A percentile compares a stretch with the other conserved stretches of the same genome.
These are phyloP conservation scores for Scortum barcoo DNA, from an alignment of 2,113 vertebrate species.

Conservation along the genomic window DNA sequence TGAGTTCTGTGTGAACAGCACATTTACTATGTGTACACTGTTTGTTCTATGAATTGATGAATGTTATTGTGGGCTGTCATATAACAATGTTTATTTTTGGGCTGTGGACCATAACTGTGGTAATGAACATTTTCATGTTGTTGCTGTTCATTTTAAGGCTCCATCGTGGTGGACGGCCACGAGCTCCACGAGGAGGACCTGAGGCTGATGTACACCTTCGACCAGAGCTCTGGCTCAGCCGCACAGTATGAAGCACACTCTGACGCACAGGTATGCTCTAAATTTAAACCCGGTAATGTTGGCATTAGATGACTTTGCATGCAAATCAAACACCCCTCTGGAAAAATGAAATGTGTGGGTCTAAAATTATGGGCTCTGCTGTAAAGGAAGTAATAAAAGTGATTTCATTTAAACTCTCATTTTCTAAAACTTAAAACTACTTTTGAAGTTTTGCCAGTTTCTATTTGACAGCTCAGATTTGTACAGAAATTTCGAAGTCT, in stretches of 20 bases:
- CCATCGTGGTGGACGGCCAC: conserved; percentile 91
- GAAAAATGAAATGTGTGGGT: no score
- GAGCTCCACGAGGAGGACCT: conserved; percentile 94
- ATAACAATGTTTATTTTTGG: neutral
- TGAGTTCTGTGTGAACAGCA: neutral
- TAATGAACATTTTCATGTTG: neutral
- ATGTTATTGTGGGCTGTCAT: neutral
- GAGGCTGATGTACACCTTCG: conserved; percentile 92
- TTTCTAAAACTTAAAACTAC: no score
- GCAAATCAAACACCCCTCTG: neutral
- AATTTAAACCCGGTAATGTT: neutral
- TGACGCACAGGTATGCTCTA: conserved; percentile 89
- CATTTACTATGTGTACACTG: neutral
- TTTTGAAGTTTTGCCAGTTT: neutral
- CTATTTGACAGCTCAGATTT: neutral
- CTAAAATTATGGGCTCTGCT: no score
- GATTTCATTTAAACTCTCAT: neutral
- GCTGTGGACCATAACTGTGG: neutral
- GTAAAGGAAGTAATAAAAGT: no score
- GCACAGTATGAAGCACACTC: conserved; percentile 94
- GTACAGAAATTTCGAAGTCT: neutral
- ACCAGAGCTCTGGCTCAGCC: conserved; percentile 85
- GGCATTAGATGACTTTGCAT: neutral
- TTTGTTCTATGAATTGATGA: neutral
- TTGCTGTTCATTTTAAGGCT: conserved; percentile 80